phyloP scores from a whole-genome alignment of 2,797 vertebrate genomes.

The Clarias laeviceps region DNA sequence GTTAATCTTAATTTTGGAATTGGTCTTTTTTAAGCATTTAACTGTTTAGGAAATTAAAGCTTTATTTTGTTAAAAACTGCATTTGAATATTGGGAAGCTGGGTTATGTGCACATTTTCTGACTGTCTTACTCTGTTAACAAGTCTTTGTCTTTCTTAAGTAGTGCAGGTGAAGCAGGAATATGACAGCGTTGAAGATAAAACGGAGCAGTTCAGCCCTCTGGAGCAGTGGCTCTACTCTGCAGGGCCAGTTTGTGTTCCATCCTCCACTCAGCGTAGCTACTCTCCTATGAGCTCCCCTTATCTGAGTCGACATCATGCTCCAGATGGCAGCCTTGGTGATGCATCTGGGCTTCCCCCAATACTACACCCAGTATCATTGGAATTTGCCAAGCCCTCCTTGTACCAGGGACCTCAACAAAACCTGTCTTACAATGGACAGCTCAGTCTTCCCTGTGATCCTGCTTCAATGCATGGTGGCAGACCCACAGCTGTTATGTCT shows the following conservation, averaged over 20 bases:
- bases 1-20: background rate
- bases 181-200: conserved; percentile 74
- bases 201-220: conserved; percentile 70
- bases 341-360: conserved; percentile 69
- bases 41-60: background rate
- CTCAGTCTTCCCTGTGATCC: conserved; percentile 78
- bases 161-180: conserved; percentile 86
- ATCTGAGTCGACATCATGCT: conserved; percentile 65
- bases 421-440: conserved; percentile 76
- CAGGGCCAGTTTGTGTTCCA: conserved; percentile 67
- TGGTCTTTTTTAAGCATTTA: background rate
- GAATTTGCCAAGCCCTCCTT: conserved; percentile 75
- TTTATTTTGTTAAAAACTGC: background rate
- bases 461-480: conserved; percentile 73
- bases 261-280: conserved; percentile 63
- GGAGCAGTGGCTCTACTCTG: conserved; percentile 73
- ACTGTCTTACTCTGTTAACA: background rate
- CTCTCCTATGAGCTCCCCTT: conserved; percentile 72
- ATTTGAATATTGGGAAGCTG: background rate
- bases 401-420: conserved; percentile 79
- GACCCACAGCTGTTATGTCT: conserved; percentile 73
- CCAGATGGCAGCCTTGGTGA: conserved; percentile 70
- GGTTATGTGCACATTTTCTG: background rate
- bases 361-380: conserved; percentile 75
- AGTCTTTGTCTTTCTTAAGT: conserved; percentile 35